These are phyloP conservation scores for Lasioglossum malachurum DNA, from an alignment of 2,888 invertebrate species.

Conservation along the genomic window DNA sequence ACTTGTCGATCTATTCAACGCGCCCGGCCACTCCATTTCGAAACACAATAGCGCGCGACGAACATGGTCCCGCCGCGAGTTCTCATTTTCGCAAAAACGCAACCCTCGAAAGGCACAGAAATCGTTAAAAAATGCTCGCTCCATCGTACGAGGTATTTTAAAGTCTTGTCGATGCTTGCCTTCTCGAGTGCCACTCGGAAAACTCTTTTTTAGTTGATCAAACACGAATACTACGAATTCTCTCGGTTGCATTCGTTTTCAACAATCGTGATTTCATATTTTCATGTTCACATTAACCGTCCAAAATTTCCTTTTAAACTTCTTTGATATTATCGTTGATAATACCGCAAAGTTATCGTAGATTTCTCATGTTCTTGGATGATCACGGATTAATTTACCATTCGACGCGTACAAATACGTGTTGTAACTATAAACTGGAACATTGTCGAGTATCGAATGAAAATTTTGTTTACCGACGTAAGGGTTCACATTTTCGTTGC, in stretches of 20 bases:
- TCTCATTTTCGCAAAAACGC: not conserved
- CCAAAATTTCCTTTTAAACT: too few relatives aligned
- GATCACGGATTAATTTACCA: too few relatives aligned
- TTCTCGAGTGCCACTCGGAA: not conserved
- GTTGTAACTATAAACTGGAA: too few relatives aligned
- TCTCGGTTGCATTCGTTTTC: not conserved
- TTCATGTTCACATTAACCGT: too few relatives aligned
- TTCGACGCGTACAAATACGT: too few relatives aligned
- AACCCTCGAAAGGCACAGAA: not conserved
- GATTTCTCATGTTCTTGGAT: too few relatives aligned
- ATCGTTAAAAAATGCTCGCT: not conserved
- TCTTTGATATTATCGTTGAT: too few relatives aligned
- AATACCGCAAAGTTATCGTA: too few relatives aligned
- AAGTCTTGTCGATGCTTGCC: not conserved
- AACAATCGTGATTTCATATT: not conserved
- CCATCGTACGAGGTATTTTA: not conserved
- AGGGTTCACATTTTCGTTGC: too few relatives aligned
- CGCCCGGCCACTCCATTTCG: not conserved
- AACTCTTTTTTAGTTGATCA: not conserved
- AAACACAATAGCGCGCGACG: slow-evolving; percentile 4
- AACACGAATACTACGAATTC: not conserved
- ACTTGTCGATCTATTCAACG: slow-evolving; percentile 13
- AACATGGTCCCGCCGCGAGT: not conserved
- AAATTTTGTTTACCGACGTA: too few relatives aligned
- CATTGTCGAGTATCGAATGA: too few relatives aligned